Evolutionary conservation across 2,888 invertebrate species (phyloP), one percentile per base, ranked within the genome.

Genomic region (Chymomyza amoena): DNA sequence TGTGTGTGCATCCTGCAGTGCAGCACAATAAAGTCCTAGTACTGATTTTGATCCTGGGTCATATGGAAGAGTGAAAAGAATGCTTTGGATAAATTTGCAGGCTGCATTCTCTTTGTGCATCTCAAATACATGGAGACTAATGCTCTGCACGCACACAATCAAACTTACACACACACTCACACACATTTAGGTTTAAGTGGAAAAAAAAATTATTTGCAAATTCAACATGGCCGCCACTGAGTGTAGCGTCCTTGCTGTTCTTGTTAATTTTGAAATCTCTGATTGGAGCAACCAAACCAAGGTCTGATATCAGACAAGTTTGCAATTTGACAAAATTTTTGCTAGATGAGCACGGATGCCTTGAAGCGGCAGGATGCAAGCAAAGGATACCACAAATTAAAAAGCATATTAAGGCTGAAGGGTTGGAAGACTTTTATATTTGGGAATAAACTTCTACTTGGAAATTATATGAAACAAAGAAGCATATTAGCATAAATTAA

Each of bases 121-220:
- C 39, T 45, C 13, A 45, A 45, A 45, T 45, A 13, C 2, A 45
- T 45, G 39, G 13, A 4, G 0, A 13, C 39, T 45, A 45, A 13
- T 45, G 39, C 13, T 45, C 13, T 4, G 13, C 13, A 45, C 39
- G 39, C 39, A 45, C 39, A 45, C 39, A 45, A 0, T 0, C 39
- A 13, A 10, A 15, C 39, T 2, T 7, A 45, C 36, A 52, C 60
- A 54, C 52, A 39, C 45, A 15, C 28, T 61, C 13, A 52, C 25
- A 28, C 36, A 36, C 3, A 45, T 18, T 7, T n/a, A 20, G 16
- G 45, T n/a, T 13, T 7, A 54, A 16, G 3, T 9, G 18, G 85
- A 82, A 81, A 84, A 84, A 81, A 84, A 82, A 73, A 72, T 68
- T 78, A 82, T 82, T 80, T 81, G 80, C 80, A 77, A 45, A 73